Percentiles rank a stretch among this genome's conserved stretches.
Conservation (phyloP, 1,140 invertebrate genomes). For the Hydropsyche tenuis region DNA sequence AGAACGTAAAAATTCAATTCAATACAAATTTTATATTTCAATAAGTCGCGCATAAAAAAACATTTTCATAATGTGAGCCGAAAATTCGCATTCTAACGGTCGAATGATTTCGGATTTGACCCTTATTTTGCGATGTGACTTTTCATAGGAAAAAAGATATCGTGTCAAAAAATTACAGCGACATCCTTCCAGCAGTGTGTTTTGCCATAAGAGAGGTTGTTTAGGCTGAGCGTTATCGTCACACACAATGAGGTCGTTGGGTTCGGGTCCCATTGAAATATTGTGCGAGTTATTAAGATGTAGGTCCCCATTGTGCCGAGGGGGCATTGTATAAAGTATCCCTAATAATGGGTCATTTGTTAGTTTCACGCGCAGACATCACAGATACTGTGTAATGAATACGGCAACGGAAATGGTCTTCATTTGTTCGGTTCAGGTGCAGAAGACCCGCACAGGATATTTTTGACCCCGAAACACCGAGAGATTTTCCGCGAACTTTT, state of each 20-base stretch:
- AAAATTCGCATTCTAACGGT: not conserved
- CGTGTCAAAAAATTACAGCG: conserved; percentile 11
- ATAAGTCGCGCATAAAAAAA: too few relatives aligned
- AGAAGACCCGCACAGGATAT: conserved; percentile 29
- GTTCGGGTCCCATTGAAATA: conserved; percentile 42
- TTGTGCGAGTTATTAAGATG: conserved; percentile 49
- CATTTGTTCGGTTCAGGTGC: conserved; percentile 39
- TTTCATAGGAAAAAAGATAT: conserved; percentile 21
- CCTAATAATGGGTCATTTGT: conserved; percentile 51
- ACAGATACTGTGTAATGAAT: conserved; percentile 45
- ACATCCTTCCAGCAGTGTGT: not conserved
- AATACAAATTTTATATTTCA: too few relatives aligned
- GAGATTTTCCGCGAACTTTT: not conserved
- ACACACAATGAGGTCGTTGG: conserved; percentile 27
- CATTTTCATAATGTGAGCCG: too few relatives aligned
- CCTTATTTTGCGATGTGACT: not conserved
- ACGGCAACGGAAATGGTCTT: conserved; percentile 44
- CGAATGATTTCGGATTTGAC: not conserved
- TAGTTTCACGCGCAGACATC: conserved; percentile 50
- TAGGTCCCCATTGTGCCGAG: conserved; percentile 33
- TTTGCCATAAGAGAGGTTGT: not conserved
- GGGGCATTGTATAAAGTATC: conserved; percentile 47
- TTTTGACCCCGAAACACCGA: not conserved
- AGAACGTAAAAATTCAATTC: too few relatives aligned
- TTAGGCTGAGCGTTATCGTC: conserved; percentile 20